These are phyloP conservation scores for Empidonax traillii DNA, from an alignment of 2,113 vertebrate species.

Conservation along the genomic window DNA sequence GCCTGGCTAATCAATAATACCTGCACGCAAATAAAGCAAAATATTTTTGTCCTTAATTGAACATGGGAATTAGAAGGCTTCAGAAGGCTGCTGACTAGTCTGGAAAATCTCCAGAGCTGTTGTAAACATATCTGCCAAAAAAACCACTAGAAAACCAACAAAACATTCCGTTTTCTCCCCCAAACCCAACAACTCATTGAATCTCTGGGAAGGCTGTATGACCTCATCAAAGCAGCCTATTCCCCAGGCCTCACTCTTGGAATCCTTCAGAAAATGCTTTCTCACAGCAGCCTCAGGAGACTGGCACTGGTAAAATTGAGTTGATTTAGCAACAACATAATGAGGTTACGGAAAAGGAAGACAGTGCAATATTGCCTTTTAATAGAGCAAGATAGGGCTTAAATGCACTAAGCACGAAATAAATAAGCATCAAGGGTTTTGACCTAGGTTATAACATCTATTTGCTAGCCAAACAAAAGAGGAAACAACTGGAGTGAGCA, in stretches of 20 bases:
- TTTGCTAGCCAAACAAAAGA: neutral
- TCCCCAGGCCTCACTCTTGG: neutral
- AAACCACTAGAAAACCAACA: neutral
- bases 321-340: neutral
- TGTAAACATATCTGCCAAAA: neutral
- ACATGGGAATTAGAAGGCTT: neutral
- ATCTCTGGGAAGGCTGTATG: neutral
- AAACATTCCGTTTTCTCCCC: neutral
- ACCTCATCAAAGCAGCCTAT: neutral
- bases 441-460: neutral
- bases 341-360: neutral
- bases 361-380: slow-evolving; percentile 8
- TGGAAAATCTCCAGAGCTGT: neutral
- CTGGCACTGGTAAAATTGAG: neutral
- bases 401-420: neutral
- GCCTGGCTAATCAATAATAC: neutral
- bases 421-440: neutral
- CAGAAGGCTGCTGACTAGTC: neutral
- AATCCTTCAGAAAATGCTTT: neutral
- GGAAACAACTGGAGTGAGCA: neutral
- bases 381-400: neutral
- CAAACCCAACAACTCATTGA: neutral
- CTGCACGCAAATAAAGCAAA: neutral
- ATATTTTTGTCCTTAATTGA: slow-evolving; percentile 4
- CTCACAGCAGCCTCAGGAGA: neutral